Conservation (phyloP, 2,113 vertebrate species). For the Gnathonemus longibarbis region DNA sequence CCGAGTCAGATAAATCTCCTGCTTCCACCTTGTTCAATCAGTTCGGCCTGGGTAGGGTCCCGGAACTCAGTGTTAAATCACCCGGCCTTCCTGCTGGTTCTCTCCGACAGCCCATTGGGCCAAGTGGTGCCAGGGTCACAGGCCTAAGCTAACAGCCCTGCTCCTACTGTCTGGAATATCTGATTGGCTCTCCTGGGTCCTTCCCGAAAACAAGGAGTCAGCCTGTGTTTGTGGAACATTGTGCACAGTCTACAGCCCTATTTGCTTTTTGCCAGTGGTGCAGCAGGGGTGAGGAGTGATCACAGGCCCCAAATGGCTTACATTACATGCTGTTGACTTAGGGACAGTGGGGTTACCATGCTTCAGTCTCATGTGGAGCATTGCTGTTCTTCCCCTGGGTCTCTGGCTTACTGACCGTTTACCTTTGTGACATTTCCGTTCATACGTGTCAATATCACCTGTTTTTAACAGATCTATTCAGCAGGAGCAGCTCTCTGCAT, state of each 20-base stretch:
- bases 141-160: slow-evolving; percentile 39
- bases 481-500: neutral
- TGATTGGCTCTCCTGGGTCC: slow-evolving; percentile 22
- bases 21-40: slow-evolving; percentile 60
- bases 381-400: neutral
- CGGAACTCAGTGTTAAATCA: slow-evolving; percentile 65
- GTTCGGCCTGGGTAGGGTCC: slow-evolving; percentile 55
- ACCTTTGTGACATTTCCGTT: neutral
- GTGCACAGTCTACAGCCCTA: slow-evolving; percentile 13
- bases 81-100: slow-evolving; percentile 59
- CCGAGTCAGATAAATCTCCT: slow-evolving; percentile 59
- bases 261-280: neutral
- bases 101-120: slow-evolving; percentile 46
- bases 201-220: slow-evolving; percentile 48
- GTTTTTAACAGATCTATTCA: neutral
- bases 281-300: neutral
- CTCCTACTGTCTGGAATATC: slow-evolving; percentile 43
- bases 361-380: neutral
- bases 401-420: neutral
- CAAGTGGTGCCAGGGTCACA: slow-evolving; percentile 50
- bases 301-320: neutral
- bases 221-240: slow-evolving; percentile 41
- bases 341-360: neutral
- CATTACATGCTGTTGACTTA: slow-evolving; percentile 1
- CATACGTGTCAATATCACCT: neutral